phyloP scores from a whole-genome alignment of 2,888 invertebrate genomes.

The Amphipoea lucens region DNA sequence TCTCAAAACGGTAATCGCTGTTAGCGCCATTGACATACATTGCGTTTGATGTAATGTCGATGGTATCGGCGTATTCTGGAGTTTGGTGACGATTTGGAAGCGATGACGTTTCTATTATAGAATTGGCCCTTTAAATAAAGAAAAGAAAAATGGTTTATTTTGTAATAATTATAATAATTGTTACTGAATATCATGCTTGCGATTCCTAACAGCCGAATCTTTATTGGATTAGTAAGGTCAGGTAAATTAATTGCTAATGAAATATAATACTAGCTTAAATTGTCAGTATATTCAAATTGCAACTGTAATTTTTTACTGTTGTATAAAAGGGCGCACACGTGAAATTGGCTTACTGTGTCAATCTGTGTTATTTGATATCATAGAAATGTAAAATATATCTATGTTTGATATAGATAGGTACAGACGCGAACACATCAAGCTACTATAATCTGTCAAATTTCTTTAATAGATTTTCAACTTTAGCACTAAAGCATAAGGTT shows the following conservation, averaged over 20 bases:
- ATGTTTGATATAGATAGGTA: neutral
- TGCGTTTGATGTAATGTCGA: constrained; percentile 73
- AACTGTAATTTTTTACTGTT: neutral
- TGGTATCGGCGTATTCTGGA: constrained; percentile 46
- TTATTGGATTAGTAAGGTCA: neutral
- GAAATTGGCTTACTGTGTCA: neutral
- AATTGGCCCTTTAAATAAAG: neutral
- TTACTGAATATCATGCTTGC: neutral
- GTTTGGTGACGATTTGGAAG: constrained; percentile 1
- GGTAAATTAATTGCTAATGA: neutral
- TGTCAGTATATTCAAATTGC: neutral
- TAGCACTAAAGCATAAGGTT: no score
- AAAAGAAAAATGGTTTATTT: no score
- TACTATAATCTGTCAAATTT: no score
- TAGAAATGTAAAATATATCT: no score
- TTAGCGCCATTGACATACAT: constrained; percentile 83
- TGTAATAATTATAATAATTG: neutral
- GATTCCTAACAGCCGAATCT: neutral
- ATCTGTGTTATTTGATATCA: neutral
- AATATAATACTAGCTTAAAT: neutral
- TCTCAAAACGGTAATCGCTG: constrained; percentile 58
- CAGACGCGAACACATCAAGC: no score
- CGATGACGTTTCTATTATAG: constrained; percentile 5
- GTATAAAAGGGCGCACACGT: neutral
- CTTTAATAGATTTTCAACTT: no score